Conservation (phyloP, 2,113 vertebrate genomes). For the Pollimyrus isidori region DNA sequence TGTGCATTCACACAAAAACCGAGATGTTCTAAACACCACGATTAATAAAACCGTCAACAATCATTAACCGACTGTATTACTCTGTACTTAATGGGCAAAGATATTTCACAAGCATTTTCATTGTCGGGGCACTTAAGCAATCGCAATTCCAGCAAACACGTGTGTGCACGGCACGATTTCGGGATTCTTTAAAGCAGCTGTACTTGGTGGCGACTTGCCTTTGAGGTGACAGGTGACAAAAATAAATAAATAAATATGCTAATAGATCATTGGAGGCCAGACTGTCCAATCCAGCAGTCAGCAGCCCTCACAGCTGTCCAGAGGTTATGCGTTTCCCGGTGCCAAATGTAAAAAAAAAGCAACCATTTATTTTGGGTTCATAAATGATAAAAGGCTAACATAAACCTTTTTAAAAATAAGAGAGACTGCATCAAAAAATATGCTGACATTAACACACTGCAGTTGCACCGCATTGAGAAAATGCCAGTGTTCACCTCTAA, state of each 20-base stretch:
- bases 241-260: neutral
- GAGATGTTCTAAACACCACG: neutral
- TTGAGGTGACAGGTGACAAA: neutral
- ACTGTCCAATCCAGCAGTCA: neutral
- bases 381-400: neutral
- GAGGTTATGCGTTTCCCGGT: neutral
- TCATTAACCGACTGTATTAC: neutral
- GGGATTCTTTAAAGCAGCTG: neutral
- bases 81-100: neutral
- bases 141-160: neutral
- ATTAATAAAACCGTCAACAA: neutral
- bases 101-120: neutral
- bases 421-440: neutral
- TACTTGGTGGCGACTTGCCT: neutral
- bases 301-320: neutral
- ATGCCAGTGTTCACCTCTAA: neutral
- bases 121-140: neutral
- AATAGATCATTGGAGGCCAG: neutral
- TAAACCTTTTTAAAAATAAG: neutral
- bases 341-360: neutral
- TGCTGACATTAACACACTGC: neutral
- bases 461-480: neutral
- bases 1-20: neutral
- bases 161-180: neutral
- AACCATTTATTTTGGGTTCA: neutral